Evolutionary conservation across 2,888 invertebrate genomes (phyloP).

Genomic region (Spodoptera picta): DNA sequence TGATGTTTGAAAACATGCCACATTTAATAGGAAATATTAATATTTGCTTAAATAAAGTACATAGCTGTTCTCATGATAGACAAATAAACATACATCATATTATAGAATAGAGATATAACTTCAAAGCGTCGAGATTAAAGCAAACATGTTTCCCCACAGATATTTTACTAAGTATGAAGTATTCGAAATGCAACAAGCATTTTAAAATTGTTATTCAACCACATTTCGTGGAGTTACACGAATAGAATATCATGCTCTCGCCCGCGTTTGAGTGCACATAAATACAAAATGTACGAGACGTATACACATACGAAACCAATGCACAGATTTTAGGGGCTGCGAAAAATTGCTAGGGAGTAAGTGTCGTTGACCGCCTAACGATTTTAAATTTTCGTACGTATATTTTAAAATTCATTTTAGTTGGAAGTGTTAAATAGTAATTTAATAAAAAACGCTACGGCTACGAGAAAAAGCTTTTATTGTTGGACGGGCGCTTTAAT

Average conservation of each 20-base stretch:
- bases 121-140: too few species aligned
- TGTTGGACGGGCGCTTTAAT: too few species aligned
- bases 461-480: constrained; percentile 13
- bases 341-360: constrained; percentile 20
- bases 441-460: neutral
- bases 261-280: constrained; percentile 10
- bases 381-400: neutral
- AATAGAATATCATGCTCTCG: constrained; percentile 23
- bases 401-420: constrained; percentile 2
- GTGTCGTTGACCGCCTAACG: constrained; percentile 2
- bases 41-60: constrained; percentile 1
- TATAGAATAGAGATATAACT: too few species aligned
- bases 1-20: constrained; percentile 3
- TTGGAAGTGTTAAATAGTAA: neutral
- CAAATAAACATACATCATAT: too few species aligned
- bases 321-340: constrained; percentile 23
- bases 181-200: constrained; percentile 28
- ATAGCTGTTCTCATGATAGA: too few species aligned
- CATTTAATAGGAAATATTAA: neutral
- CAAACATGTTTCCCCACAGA: too few species aligned
- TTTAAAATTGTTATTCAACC: constrained; percentile 30
- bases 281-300: constrained; percentile 26
- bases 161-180: neutral
- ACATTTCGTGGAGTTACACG: constrained; percentile 24
- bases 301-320: constrained; percentile 6